Base-by-base conservation (phyloP, 2,113 vertebrate species). In the Silurus asotus region DNA sequence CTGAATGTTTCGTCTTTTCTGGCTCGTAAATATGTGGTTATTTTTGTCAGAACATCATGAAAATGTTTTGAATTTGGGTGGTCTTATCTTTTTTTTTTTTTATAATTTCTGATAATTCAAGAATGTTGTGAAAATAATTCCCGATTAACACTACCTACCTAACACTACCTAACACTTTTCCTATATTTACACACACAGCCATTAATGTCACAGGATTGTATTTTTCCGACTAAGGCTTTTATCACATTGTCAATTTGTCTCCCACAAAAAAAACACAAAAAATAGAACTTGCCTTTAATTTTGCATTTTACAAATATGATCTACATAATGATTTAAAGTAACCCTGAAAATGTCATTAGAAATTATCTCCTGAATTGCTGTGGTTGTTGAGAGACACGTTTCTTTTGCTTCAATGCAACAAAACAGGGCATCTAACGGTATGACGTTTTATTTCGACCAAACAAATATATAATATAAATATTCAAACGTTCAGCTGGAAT, bases 141-240 rank as follows among this genome's bases (percentile, higher is more conserved):
- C 8, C 28, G n/a, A 55, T 53, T 3, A 76, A 61, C 56, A 62
- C 56, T 75, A 84, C 76, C 76, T 78, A 77, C 51, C 51, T 77
- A 55, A 76, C 51, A 76, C 74, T 76, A 76, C 53, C 53, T 78
- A 58, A 61, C 37, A 61, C 56, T 80, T 61, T 80, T 61, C 28
- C 17, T 56, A 83, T 61, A 62, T 67, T 55, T 67, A 64, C 75
- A 79, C 62, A 56, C 81, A 82, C 7, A 55, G 37, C 37, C 8
- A 65, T 53, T 77, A 55, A 64, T 48, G 48, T 76, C 70, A 84
- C 59, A 84, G 74, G 20, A 67, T 45, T 49, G 51, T 19, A 53
- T 2, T 28, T 53, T 76, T 76, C 37, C 20, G 15, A 53, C 58
- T 28, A 75, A 64, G 70, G 51, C 25, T 51, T 70, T 8, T 20